These are phyloP conservation scores for Dryomyza anilis DNA, from an alignment of 2,888 invertebrate species.

Conservation along the genomic window DNA sequence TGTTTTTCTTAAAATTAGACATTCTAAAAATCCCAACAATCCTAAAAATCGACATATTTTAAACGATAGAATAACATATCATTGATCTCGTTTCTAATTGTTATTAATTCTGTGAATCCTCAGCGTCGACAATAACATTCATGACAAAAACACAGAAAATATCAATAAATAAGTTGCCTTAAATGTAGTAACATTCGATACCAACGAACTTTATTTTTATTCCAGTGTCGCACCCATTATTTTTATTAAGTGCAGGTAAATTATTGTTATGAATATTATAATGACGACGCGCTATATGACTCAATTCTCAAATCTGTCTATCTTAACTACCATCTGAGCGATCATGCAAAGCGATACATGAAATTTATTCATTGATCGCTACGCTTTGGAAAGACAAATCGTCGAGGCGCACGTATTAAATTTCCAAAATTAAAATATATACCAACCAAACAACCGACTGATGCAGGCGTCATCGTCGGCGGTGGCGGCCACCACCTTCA, in stretches of 20 bases:
- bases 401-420: constrained; percentile 1
- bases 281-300: constrained; percentile 1
- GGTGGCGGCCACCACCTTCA: too few relatives aligned
- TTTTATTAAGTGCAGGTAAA: not conserved
- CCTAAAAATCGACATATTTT: too few relatives aligned
- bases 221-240: not conserved
- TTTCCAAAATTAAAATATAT: constrained; percentile 9
- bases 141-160: constrained; percentile 6
- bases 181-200: not conserved
- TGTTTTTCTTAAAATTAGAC: not conserved
- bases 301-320: constrained; percentile 2
- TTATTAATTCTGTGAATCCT: constrained; percentile 43
- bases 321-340: not conserved
- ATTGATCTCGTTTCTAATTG: constrained; percentile 29
- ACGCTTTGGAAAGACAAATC: constrained; percentile 2
- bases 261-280: constrained; percentile 7
- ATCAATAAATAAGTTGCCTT: not conserved
- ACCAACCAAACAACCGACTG: too few relatives aligned
- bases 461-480: too few relatives aligned
- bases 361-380: constrained; percentile 6
- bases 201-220: not conserved
- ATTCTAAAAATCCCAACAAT: too few relatives aligned
- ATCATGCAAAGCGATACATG: not conserved
- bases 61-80: too few relatives aligned
- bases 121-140: constrained; percentile 42